Evolutionary conservation across 2,113 vertebrate species (phyloP).

Genomic region (Paracanthobrama guichenoti): DNA sequence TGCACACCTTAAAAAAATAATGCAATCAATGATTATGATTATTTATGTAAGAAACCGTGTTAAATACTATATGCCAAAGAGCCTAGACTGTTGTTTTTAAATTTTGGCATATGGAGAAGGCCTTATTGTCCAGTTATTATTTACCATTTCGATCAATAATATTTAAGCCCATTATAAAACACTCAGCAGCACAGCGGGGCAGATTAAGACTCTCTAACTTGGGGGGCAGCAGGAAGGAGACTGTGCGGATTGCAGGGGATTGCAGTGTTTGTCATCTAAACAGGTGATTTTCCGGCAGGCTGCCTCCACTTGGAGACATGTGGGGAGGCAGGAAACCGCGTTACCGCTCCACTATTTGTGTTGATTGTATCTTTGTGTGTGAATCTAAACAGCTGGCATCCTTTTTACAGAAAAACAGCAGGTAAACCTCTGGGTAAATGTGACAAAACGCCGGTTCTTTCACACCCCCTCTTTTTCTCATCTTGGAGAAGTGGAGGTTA

Average conservation of each 20-base stretch:
- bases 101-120: slow-evolving; percentile 8
- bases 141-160: slow-evolving; percentile 34
- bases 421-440: slow-evolving; percentile 61
- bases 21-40: neutral
- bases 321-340: slow-evolving; percentile 72
- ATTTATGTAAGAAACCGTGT: neutral
- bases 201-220: slow-evolving; percentile 59
- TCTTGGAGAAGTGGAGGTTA: neutral
- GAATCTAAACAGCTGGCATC: slow-evolving; percentile 74
- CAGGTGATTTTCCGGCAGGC: slow-evolving; percentile 78
- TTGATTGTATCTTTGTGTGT: slow-evolving; percentile 73
- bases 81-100: neutral
- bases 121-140: slow-evolving; percentile 18
- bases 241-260: slow-evolving; percentile 51
- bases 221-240: slow-evolving; percentile 60
- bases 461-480: slow-evolving; percentile 59
- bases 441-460: slow-evolving; percentile 30
- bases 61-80: neutral
- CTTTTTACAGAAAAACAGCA: slow-evolving; percentile 65
- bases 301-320: slow-evolving; percentile 72
- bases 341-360: slow-evolving; percentile 67
- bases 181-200: slow-evolving; percentile 52
- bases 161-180: slow-evolving; percentile 32
- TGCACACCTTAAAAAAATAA: neutral
- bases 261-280: slow-evolving; percentile 75